phyloP scores from a whole-genome alignment of 2,888 invertebrate species.

The Tyria jacobaeae region DNA sequence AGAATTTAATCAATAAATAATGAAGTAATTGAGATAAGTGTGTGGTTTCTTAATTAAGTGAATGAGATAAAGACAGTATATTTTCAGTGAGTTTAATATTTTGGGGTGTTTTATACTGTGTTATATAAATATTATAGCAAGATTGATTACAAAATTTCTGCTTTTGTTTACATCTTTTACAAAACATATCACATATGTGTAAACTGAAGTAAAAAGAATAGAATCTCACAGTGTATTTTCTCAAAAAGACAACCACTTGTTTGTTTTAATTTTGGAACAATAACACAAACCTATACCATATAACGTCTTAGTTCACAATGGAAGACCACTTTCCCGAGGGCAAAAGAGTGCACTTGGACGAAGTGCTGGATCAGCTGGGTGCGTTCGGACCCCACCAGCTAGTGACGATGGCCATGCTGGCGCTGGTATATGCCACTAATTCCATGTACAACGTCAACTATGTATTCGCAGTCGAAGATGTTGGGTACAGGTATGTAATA shows the following conservation, averaged over 20 bases:
- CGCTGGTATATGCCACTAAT: constrained; percentile 79
- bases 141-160: not conserved
- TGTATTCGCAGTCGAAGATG: constrained; percentile 79
- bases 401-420: constrained; percentile 72
- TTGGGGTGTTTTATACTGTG: no score
- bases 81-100: no score
- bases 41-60: not conserved
- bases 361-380: constrained; percentile 74
- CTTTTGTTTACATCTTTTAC: not conserved
- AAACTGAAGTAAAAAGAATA: not conserved
- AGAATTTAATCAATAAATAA: no score
- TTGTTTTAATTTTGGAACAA: not conserved
- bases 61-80: not conserved
- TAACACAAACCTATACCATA: not conserved
- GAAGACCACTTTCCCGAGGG: constrained; percentile 32
- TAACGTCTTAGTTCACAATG: constrained; percentile 31
- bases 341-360: constrained; percentile 72
- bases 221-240: no score
- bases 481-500: constrained; percentile 71
- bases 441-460: constrained; percentile 82
- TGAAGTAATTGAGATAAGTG: no score
- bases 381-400: constrained; percentile 82
- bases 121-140: no score
- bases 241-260: not conserved
- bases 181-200: not conserved